Base-by-base conservation (phyloP, 53 echinoderm and acorn worm genomes). In the Holothuria scabra region DNA sequence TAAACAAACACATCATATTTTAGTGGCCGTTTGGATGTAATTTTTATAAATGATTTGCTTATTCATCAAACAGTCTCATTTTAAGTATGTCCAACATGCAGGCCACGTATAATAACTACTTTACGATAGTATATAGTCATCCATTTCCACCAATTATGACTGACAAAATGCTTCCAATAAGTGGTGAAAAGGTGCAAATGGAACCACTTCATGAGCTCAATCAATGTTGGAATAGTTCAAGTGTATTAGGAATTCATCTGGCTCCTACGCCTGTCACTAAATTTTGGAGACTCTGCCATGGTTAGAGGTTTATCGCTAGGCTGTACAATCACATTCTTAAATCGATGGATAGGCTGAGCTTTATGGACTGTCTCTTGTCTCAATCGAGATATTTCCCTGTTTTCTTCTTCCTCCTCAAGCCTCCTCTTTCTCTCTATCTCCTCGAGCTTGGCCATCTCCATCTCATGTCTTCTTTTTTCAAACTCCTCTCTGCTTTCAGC, bases 221-320 rank as follows among this genome's bases (percentile, higher is more conserved):
- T n/a, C n/a, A n/a, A n/a, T n/a, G n/a, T n/a, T n/a, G n/a, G n/a
- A n/a, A n/a, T 10, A 41, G 41, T 41, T 52, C 52, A 14, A 16
- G 1, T 52, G 18, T 8, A 16, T 52, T 18, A 52, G 52, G 16
- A 52, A 52, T 52, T 52, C 52, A 12, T 52, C 26, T 72, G 59
- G 46, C 80, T 86, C 30, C 72, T 66, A 46, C 87, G 78, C 62
- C 91, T 69, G 76, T 91, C 88, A 29, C 84, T 83, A 44, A 96
- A 96, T 20, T 84, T 87, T 2, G 97, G 97, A 31, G 88, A 92
- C 19, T 46, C 80, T 1, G 97, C 81, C 66, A 86, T 65, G 26
- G 97, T 97, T 7, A 94, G 91, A 4, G 89, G 87, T 66, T 76
- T 84, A 6, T 67, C 76, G 74, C 97, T 94, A 48, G 92, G 97